Conservation (phyloP, 2,888 invertebrate species). For the Amphimallon solstitiale region DNA sequence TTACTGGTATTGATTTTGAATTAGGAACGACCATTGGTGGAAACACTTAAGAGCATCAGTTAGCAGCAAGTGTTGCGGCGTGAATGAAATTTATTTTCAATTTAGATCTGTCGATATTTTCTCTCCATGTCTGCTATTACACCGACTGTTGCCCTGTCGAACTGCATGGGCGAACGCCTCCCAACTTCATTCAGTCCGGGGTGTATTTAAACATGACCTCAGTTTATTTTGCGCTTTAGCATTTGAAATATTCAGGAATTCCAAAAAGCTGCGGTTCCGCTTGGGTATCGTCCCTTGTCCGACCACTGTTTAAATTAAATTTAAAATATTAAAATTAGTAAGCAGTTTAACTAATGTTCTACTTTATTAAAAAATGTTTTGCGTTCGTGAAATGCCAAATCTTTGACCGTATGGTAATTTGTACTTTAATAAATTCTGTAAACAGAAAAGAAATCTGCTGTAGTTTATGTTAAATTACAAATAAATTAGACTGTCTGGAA, state of each 20-base stretch:
- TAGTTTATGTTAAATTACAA: too few species aligned
- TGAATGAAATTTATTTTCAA: constrained; percentile 43
- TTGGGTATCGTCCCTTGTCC: constrained; percentile 10
- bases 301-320: constrained; percentile 14
- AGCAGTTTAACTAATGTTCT: neutral
- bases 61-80: constrained; percentile 33
- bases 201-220: constrained; percentile 24
- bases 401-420: too few species aligned
- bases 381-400: too few species aligned
- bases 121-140: constrained; percentile 9
- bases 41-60: constrained; percentile 40
- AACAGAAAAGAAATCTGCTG: too few species aligned
- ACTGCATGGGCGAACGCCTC: neutral
- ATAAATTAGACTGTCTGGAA: too few species aligned
- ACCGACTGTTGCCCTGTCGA: constrained; percentile 6
- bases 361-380: neutral
- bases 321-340: constrained; percentile 18
- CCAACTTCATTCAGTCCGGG: constrained; percentile 10
- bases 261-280: neutral
- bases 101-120: constrained; percentile 36
- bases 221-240: constrained; percentile 30
- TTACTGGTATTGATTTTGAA: constrained; percentile 47
- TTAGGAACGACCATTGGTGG: constrained; percentile 42
- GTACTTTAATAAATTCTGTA: too few species aligned
- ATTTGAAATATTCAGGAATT: constrained; percentile 28